Evolutionary conservation across 2,888 invertebrate species (phyloP).

Genomic region (Agonopterix heracliana): DNA sequence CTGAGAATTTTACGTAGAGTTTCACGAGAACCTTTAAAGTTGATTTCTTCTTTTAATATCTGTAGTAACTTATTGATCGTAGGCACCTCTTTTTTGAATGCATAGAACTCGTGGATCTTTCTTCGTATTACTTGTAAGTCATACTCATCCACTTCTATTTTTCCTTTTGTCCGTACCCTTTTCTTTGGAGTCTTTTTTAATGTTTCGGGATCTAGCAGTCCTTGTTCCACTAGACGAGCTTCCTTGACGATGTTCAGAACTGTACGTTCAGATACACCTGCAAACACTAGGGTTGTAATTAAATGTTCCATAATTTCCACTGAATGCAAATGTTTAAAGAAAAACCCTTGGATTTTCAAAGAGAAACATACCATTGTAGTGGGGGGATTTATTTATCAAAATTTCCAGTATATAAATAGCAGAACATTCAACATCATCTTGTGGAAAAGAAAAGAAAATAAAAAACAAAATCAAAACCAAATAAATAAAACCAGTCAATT

Average conservation of each 20-base stretch:
- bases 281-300: conserved; percentile 14
- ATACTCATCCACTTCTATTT: conserved; percentile 65
- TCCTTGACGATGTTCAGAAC: conserved; percentile 66
- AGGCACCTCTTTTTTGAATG: conserved; percentile 67
- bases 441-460: too few species aligned
- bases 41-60: conserved; percentile 63
- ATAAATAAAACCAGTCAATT: too few species aligned
- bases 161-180: conserved; percentile 61
- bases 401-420: too few species aligned
- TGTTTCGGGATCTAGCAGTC: conserved; percentile 60
- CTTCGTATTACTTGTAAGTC: conserved; percentile 62
- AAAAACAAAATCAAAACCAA: too few species aligned
- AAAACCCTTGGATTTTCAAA: too few species aligned
- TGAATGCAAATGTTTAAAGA: conserved; percentile 2
- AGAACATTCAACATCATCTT: too few species aligned
- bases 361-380: too few species aligned
- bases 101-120: conserved; percentile 68
- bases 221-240: conserved; percentile 64
- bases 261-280: conserved; percentile 66
- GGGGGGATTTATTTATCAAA: too few species aligned
- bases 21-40: conserved; percentile 65
- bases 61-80: conserved; percentile 65
- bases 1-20: conserved; percentile 61
- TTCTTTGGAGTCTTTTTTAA: conserved; percentile 62
- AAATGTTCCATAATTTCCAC: neutral